Evolutionary conservation across 2,888 invertebrate species (phyloP).

Genomic region (Tuta absoluta): DNA sequence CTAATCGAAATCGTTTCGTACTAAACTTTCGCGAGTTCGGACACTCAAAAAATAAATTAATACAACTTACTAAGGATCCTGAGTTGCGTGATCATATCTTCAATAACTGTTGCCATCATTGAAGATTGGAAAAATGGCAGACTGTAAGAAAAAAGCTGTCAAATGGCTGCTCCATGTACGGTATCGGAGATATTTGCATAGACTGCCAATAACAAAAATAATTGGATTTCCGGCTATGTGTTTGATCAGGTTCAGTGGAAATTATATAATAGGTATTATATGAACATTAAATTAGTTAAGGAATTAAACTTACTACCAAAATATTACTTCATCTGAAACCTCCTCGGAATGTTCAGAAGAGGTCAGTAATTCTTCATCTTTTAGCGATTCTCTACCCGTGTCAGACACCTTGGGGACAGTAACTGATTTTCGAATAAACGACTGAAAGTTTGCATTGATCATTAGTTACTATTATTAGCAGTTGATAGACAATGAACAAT

Average conservation of each 20-base stretch:
- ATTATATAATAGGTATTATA: no score
- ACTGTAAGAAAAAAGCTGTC: constrained; percentile 39
- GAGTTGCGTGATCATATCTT: constrained; percentile 53
- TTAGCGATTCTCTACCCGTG: background rate
- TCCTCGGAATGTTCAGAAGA: background rate
- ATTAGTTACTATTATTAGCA: no score
- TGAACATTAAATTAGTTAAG: no score
- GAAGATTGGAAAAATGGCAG: constrained; percentile 50
- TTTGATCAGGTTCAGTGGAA: no score
- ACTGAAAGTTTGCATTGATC: no score
- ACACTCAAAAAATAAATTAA: background rate
- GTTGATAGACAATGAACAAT: no score
- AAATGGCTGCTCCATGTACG: no score
- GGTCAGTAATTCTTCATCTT: background rate
- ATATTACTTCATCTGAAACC: background rate
- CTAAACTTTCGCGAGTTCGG: no score
- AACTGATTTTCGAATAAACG: background rate
- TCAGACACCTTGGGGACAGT: background rate
- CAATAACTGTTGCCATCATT: constrained; percentile 55
- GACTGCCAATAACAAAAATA: no score
- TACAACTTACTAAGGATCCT: constrained; percentile 38
- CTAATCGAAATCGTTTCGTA: no score
- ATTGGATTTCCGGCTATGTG: no score
- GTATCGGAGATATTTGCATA: no score
- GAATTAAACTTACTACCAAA: constrained; percentile 2